Percentiles rank a stretch among this genome's conserved stretches.
Evolutionary conservation across 2,888 invertebrate species (phyloP).

Genomic region (Orchesella flavescens): DNA sequence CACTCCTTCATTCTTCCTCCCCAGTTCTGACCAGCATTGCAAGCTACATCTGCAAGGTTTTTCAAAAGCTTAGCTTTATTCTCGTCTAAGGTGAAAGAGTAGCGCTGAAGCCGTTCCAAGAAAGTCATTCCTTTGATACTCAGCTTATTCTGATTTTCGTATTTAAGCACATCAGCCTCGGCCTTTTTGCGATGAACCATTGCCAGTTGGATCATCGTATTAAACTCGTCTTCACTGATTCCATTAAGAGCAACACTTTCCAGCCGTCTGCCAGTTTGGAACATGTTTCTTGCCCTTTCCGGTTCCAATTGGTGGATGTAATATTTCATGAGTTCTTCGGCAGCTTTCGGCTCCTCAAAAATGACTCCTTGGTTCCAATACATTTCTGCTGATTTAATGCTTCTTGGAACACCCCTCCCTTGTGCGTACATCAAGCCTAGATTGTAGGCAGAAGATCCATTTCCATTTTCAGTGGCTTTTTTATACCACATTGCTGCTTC

Average conservation of each 20-base stretch:
- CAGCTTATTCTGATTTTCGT: conserved; percentile 1
- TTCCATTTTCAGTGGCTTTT: conserved; percentile 35
- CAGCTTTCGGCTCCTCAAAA: not conserved
- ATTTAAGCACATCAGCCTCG: not conserved
- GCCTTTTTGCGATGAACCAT: not conserved
- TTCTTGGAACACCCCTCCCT: not conserved
- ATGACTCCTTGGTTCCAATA: conserved; percentile 31
- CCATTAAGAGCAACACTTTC: not conserved
- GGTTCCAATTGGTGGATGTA: conserved; percentile 6
- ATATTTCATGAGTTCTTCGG: not conserved
- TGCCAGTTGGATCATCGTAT: not conserved
- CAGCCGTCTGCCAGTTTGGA: not conserved
- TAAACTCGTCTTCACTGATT: not conserved
- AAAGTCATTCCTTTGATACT: conserved; percentile 9
- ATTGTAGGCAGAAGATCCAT: conserved; percentile 25
- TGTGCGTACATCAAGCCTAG: not conserved
- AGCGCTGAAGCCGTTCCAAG: not conserved
- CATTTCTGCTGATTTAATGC: conserved; percentile 1
- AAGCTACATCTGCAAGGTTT: not conserved
- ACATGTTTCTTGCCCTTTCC: not conserved
- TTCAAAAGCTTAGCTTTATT: not conserved
- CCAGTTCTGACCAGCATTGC: not conserved
- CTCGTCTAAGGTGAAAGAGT: not conserved
- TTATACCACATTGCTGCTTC: conserved; percentile 47
- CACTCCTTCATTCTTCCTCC: not conserved